phyloP scores from a whole-genome alignment of 2,888 invertebrate species.

The Oxystoma pomonae region DNA sequence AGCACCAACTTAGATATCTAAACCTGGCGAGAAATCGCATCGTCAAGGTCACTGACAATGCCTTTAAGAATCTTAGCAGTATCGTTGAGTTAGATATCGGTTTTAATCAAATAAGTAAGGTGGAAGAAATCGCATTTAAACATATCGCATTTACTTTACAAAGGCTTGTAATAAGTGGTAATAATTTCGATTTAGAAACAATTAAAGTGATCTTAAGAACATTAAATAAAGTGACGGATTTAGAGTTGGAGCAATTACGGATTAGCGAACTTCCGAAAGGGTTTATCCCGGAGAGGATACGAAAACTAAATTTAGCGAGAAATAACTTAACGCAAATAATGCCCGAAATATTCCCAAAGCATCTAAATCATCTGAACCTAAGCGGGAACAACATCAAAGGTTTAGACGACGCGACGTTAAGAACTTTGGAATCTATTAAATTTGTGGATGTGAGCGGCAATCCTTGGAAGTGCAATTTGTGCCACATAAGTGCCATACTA shows the following conservation, averaged over 20 bases:
- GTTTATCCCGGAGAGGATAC: constrained; percentile 58
- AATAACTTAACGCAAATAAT: constrained; percentile 62
- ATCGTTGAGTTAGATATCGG: constrained; percentile 69
- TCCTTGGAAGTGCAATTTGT: constrained; percentile 66
- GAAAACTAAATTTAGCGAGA: constrained; percentile 67
- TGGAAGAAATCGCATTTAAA: constrained; percentile 59
- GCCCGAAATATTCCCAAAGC: constrained; percentile 54
- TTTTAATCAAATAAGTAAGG: constrained; percentile 67
- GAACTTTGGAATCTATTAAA: constrained; percentile 56
- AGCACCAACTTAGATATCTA: constrained; percentile 46
- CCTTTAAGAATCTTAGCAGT: constrained; percentile 68
- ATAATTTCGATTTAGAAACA: constrained; percentile 58
- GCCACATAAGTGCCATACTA: constrained; percentile 57
- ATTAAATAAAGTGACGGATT: constrained; percentile 54
- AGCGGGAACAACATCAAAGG: constrained; percentile 69
- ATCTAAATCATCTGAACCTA: constrained; percentile 63
- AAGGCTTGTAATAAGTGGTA: constrained; percentile 67
- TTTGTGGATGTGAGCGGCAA: constrained; percentile 57
- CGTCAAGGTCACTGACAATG: constrained; percentile 67
- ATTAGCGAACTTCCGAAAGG: constrained; percentile 53
- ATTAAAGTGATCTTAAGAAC: constrained; percentile 56
- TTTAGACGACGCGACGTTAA: constrained; percentile 55
- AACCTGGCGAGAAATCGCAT: constrained; percentile 69
- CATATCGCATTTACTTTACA: constrained; percentile 60
- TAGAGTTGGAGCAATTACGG: constrained; percentile 59